Base-by-base conservation (phyloP, 92 coral and sea anemone genomes). In the Hydrozoanthus gracilis region DNA sequence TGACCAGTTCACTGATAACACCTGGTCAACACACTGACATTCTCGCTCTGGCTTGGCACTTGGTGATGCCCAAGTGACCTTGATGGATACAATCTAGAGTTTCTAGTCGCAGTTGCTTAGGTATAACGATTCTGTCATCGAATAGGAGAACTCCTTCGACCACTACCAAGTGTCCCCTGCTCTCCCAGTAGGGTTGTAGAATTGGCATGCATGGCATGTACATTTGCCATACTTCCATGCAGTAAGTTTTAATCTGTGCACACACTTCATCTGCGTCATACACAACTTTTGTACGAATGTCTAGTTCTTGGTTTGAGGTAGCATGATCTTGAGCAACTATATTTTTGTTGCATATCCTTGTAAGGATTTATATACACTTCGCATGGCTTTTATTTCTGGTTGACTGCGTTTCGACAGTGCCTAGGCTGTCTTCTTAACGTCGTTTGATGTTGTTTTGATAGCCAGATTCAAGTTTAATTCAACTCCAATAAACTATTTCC, bases 21-120 rank as follows among this genome's bases (percentile, higher is more conserved):
- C 90, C 92, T 17, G 91, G 89, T 89, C 95, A 84, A 90, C 92
- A 89, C 60, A 89, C 89, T 6, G 91, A 89, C 66, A 55, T 83
- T 4, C 88, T n/a, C 7, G 94, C 94, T 79, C 94, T 84, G 20
- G 95, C 82, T 3, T 86, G 88, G 54, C 89, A 89, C 69, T 62
- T 62, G 5, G 69, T 4, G 69, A 62, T 3, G 7, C 69, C 69
- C 20, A 62, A 16, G 20, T 62, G 69, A 1, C 80, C 60, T 72
- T 82, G 76, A 49, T 92, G 87, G 58, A 89, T 82, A 77, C 66
- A 86, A 39, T 92, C 87, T 44, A 92, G 92, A 55, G 83, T 78
- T 27, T 87, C 90, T 70, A 89, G 71, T 82, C 91, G 83, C 60
- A 89, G 72, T 5, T 12, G 56, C 44, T 73, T 82, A 49, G 95